Conservation (phyloP, 1,140 invertebrate species). For the Zaprionus kolodkinae region DNA sequence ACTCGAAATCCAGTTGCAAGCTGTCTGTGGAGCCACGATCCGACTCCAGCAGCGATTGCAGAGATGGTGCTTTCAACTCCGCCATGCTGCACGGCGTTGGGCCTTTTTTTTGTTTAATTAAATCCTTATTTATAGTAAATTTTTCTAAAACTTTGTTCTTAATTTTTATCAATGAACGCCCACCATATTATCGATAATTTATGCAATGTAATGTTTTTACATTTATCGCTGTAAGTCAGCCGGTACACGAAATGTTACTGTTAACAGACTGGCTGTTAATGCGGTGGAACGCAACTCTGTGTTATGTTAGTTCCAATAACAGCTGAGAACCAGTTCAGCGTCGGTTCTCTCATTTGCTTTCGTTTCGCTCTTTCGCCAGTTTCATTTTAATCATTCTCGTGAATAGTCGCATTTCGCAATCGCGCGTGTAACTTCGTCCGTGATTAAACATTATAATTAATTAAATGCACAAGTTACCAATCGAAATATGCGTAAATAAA, state of each 20-base stretch:
- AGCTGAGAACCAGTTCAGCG: constrained; percentile 44
- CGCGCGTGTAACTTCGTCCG: constrained; percentile 7
- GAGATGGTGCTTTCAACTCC: constrained; percentile 86
- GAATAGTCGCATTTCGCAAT: not conserved
- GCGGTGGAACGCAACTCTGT: constrained; percentile 18
- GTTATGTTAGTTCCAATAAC: not conserved
- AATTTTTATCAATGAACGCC: constrained; percentile 74
- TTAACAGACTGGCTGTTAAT: not conserved
- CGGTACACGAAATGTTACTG: not conserved
- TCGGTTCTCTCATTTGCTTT: constrained; percentile 23
- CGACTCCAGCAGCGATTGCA: constrained; percentile 87
- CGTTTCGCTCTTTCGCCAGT: constrained; percentile 37
- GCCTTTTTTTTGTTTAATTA: not conserved
- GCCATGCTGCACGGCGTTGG: constrained; percentile 81
- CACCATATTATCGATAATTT: constrained; percentile 49
- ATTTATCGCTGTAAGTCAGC: constrained; percentile 10
- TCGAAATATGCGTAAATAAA: constrained; percentile 35
- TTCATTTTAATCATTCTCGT: constrained; percentile 44
- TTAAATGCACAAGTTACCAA: constrained; percentile 39
- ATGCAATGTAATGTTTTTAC: not conserved
- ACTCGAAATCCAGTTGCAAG: constrained; percentile 88
- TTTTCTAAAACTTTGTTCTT: constrained; percentile 24
- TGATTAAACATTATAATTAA: constrained; percentile 48
- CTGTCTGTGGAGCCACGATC: constrained; percentile 88
- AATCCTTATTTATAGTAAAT: constrained; percentile 16